Evolutionary conservation across 2,888 invertebrate genomes (phyloP), one percentile per base, ranked within the genome.

Genomic region (Rhamphomyia laevipes): DNA sequence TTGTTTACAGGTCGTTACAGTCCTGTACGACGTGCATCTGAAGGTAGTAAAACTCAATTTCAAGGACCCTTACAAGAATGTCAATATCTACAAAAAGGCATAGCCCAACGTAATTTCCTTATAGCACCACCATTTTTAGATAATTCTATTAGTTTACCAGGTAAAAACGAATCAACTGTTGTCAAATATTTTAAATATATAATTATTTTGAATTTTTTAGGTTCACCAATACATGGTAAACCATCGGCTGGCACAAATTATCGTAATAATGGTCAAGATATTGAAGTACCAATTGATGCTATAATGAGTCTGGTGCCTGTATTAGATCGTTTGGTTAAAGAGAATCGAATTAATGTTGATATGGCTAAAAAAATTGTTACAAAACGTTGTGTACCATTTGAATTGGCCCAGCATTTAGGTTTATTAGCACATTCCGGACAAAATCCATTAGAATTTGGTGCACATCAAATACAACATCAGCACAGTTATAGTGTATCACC

Each of bases 1-100:
- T 27, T n/a, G 11, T 30, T 30, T 35, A 6, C n/a, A 71, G 70
- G 70, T 60, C 70, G 93, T 17, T 94, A 89, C 66, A 92, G 92
- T 54, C 94, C 93, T 0, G 92, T 93, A 13, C 77, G 95, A 2
- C 76, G 94, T 55, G 91, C 92, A 10, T 87, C 86, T 53, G 94
- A 94, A 53, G 71, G 75, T 41, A 74, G 73, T 12, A 74, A 68
- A 54, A 74, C 68, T 47, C 78, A 70, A 64, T 77, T 73, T 67
- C 79, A 75, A 61, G 76, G 80, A 35, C 76, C 86, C 31, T 81
- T 86, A 57, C 84, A 86, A 62, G 86, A 87, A 64, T 85, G 83
- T 63, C 86, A 86, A 60, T 79, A 84, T 60, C 68, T 87, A 46
- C 86, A 82, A 70, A 80, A 81, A 64, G 67, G 65, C 59, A 63